Conservation (phyloP, 64 coral and sea anemone genomes). For the Pocillopora damicornis region DNA sequence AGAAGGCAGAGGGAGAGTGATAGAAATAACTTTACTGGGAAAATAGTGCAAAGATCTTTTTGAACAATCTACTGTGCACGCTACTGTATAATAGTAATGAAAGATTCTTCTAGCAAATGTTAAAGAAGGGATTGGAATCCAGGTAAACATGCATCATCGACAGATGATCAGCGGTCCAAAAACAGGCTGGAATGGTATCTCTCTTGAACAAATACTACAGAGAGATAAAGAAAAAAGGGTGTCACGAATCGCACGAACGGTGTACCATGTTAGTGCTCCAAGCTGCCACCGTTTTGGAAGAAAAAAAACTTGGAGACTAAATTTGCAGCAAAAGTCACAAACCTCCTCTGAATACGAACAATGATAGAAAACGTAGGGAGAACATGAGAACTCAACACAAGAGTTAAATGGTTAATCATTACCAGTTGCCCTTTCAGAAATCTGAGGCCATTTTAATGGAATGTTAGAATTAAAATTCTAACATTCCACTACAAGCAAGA, state of each 20-base stretch:
- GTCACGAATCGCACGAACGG: too few relatives aligned
- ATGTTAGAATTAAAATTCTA: not conserved
- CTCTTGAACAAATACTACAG: constrained; percentile 81
- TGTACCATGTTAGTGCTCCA: too few relatives aligned
- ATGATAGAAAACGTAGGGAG: not conserved
- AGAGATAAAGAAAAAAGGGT: not conserved
- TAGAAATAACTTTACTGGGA: too few relatives aligned
- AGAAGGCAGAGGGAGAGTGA: too few relatives aligned
- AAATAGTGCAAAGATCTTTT: too few relatives aligned
- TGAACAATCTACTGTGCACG: not conserved
- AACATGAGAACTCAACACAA: too few relatives aligned
- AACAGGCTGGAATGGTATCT: constrained; percentile 57
- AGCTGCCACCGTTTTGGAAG: too few relatives aligned
- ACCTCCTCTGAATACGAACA: not conserved
- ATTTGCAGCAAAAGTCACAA: too few relatives aligned
- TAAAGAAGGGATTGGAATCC: constrained; percentile 59
- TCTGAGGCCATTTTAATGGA: too few relatives aligned
- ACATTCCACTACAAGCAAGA: not conserved
- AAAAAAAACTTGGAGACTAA: too few relatives aligned
- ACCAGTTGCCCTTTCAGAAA: too few relatives aligned
- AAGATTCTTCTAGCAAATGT: constrained; percentile 45
- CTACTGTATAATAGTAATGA: not conserved
- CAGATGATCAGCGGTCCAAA: constrained; percentile 61
- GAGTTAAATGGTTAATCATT: too few relatives aligned
- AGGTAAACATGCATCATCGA: constrained; percentile 82